Evolutionary conservation across 2,797 vertebrate genomes (phyloP), one percentile per base, ranked within the genome.

Genomic region (Eidolon dupreanum): DNA sequence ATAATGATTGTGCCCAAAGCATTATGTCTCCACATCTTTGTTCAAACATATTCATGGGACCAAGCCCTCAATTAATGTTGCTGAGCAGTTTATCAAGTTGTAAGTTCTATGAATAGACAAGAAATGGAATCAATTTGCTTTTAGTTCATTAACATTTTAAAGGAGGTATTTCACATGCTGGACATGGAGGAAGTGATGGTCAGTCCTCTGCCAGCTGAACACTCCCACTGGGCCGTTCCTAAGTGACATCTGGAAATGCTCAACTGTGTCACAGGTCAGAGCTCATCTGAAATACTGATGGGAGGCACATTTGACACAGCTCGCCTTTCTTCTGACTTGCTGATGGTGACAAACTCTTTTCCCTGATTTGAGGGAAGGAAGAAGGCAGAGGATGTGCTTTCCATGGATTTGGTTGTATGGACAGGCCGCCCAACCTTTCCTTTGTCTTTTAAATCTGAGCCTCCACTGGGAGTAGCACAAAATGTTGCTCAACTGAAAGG

Each of bases 101-200:
- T 65, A 68, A 68, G 73, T 51, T 49, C 59, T 81, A 0, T 59
- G 55, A 68, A 53, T 73, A 90, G 66, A 49, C 11, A 55, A 93
- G 90, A 70, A 92, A 77, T 85, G 43, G 70, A 85, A 94, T 90
- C 65, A 13, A 7, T 73, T 78, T 93, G 70, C 38, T 89, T 87
- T 81, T 46, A 79, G 63, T 74, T 93, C 38, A 20, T 94, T 87
- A 93, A 28, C 65, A 36, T 96, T 83, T 93, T 31, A 41, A 77
- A 16, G 82, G 65, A 83, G 82, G 19, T 61, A 17, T 41, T 74
- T 65, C 70, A 65, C n/a, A 3, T 24, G 33, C 38, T 55, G 28
- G 26, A 81, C 1, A 0, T 38, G 24, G 73, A 65, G 41, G 57
- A 81, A 46, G 33, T 49, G 19, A 8, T 43, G 28, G 8, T 19